Base-by-base conservation (phyloP, 2,888 invertebrate genomes). In the Rhyacophila evoluta region DNA sequence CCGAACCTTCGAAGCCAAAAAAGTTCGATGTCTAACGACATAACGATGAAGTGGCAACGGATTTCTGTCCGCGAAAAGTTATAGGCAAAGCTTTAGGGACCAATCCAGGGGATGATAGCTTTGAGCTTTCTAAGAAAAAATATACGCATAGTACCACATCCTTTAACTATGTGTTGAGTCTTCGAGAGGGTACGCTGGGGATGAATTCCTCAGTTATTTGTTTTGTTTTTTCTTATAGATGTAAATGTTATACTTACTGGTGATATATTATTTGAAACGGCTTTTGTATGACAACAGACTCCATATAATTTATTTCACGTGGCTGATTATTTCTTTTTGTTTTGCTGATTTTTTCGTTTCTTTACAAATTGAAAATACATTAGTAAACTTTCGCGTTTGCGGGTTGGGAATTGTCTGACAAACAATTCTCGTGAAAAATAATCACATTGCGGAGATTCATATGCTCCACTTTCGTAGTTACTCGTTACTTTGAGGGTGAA, bases 101-200 rank as follows among this genome's bases (percentile, higher is more conserved):
- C 74, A 74, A 74, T 74, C 15, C 39, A 55, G 27, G 71, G 76
- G 70, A 76, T 76, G 76, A 76, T 76, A 76, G 76, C 76, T 76
- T 76, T 71, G 76, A 76, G 71, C 71, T 55, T 55, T 55, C 55
- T 12, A 55, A 19, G 55, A 55, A 55, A 55, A 55, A 55, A 55
- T 25, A 55, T 19, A 55, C 19, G 55, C 55, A 55, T 19, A 8
- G 10, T 25, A 10, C 55, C 25, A 55, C 55, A 19, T 55, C 55
- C 55, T 19, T 55, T 55, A 19, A 2, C 25, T 15, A 25, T 55
- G 55, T 19, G 55, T 55, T 19, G 10, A 12, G 55, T 2, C 15
- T 19, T 55, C 55, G 10, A 55, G 15, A 55, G 19, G 19, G 55
- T 19, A 19, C 15, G 12, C 19, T 8, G 19, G 25, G 55, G 55